Evolutionary conservation across 2,888 invertebrate species (phyloP).

Genomic region (Thalpophila matura): DNA sequence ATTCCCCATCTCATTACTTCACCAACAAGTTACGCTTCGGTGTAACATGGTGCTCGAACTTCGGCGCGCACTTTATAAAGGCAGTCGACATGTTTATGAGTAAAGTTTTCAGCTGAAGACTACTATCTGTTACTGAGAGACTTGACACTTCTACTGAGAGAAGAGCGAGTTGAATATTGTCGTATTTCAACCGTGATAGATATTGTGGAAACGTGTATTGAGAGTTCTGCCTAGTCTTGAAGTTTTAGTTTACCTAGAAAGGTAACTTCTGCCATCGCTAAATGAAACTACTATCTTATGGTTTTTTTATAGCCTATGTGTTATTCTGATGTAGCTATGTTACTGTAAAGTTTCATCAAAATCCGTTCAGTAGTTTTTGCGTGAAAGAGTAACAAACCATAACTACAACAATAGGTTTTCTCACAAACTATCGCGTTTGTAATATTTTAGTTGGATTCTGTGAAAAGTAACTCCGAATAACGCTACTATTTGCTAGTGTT

Average conservation of each 20-base stretch:
- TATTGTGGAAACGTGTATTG: conserved; percentile 23
- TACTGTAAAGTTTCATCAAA: no score
- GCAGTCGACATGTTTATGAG: conserved; percentile 80
- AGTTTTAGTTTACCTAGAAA: not conserved
- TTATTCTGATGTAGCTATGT: no score
- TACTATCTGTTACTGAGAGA: conserved; percentile 72
- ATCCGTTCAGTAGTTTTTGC: no score
- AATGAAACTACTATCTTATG: not conserved
- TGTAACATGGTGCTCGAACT: conserved; percentile 64
- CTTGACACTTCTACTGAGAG: conserved; percentile 67
- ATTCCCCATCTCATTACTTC: not conserved
- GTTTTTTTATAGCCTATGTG: no score
- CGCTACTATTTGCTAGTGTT: no score
- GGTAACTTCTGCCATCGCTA: not conserved
- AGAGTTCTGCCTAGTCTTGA: not conserved
- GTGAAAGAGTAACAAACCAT: no score
- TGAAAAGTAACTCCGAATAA: no score
- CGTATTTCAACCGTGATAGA: conserved; percentile 36
- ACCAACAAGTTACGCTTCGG: conserved; percentile 41
- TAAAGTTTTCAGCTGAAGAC: conserved; percentile 76
- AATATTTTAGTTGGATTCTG: no score
- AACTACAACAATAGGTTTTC: no score
- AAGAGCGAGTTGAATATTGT: conserved; percentile 57
- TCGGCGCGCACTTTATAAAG: conserved; percentile 74
- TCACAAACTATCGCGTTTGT: no score